Evolutionary conservation across 2,888 invertebrate genomes (phyloP), one percentile per base, ranked within the genome.

Genomic region (Melanargia galathea): DNA sequence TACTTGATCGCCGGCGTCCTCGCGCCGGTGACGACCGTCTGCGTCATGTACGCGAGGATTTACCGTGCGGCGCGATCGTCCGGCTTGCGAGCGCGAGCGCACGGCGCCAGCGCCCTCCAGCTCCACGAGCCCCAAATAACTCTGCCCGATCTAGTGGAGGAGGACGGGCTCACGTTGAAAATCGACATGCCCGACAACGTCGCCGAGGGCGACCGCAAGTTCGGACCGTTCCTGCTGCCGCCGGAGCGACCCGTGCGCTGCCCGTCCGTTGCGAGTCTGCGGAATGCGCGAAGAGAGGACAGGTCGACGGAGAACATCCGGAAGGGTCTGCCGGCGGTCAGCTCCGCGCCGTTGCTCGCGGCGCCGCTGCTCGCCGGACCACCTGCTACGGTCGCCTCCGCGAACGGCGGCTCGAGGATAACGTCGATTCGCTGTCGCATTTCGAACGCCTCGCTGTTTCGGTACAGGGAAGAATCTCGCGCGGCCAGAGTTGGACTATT

Each of bases 381-480:
- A 66, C 81, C 75, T 55, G 83, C 84, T 13, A 81, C 88, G n/a
- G 81, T 93, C 63, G 90, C 92, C 65, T 90, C 92, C 59, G 81
- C 84, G 0, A 81, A 77, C 55, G 73, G 76, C 66, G 91, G 93
- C 63, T 94, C 94, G 66, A 93, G 94, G 79, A 95, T 96, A 75
- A 95, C 94, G 65, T 95, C 95, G 59, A 87, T 97, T 70, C 93
- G 95, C 63, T 95, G 96, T 81, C 93, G 96, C 59, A 95, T 97
- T 68, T 96, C 97, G 67, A 96, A 97, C 79, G 96, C 96, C 33
- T 96, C 96, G 51, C 92, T 96, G 67, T 96, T 97, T 85, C 93
- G 95, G 76, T 96, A 97, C 80, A 93, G 97, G 60, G 97, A 97
- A 80, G 97, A 97, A 87, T 96, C 97, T 71, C 93, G 97, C 70